These are phyloP conservation scores for Embidobia sp. DNA, from an alignment of 2,888 invertebrate genomes.

Conservation along the genomic window DNA sequence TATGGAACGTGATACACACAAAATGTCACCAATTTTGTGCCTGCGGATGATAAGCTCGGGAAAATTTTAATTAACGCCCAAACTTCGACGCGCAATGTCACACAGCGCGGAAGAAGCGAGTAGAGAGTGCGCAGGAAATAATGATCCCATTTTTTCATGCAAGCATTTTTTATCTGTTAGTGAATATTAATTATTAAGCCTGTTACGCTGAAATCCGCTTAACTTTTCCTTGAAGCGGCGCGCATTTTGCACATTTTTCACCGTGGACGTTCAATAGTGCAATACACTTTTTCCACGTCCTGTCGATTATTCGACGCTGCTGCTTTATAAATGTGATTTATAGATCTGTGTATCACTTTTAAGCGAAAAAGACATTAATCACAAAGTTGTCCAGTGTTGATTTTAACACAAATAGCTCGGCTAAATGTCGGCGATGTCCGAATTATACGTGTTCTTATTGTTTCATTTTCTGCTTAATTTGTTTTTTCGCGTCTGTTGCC, in stretches of 20 bases:
- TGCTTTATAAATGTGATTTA: conserved; percentile 48
- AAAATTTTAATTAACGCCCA: not conserved
- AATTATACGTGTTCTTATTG: conserved; percentile 6
- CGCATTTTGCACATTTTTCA: conserved; percentile 33
- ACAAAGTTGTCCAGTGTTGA: conserved; percentile 37
- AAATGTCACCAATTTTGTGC: conserved; percentile 30
- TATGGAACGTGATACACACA: conserved; percentile 29
- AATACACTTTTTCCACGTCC: conserved; percentile 26
- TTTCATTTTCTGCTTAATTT: conserved; percentile 1
- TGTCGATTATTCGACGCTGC: conserved; percentile 43
- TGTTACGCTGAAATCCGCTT: conserved; percentile 19
- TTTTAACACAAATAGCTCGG: conserved; percentile 26
- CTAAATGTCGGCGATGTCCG: conserved; percentile 5
- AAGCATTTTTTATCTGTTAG: not conserved
- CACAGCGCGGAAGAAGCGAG: too few relatives aligned
- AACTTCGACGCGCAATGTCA: not conserved
- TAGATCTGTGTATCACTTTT: conserved; percentile 42
- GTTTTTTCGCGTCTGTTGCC: not conserved
- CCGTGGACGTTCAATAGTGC: conserved; percentile 22
- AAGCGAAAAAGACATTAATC: conserved; percentile 52
- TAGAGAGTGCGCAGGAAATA: too few relatives aligned
- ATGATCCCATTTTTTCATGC: too few relatives aligned
- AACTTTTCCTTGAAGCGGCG: not conserved
- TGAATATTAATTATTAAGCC: too few relatives aligned
- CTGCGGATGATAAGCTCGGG: not conserved